Evolutionary conservation across 2,113 vertebrate genomes (phyloP).

Genomic region (Strix uralensis): DNA sequence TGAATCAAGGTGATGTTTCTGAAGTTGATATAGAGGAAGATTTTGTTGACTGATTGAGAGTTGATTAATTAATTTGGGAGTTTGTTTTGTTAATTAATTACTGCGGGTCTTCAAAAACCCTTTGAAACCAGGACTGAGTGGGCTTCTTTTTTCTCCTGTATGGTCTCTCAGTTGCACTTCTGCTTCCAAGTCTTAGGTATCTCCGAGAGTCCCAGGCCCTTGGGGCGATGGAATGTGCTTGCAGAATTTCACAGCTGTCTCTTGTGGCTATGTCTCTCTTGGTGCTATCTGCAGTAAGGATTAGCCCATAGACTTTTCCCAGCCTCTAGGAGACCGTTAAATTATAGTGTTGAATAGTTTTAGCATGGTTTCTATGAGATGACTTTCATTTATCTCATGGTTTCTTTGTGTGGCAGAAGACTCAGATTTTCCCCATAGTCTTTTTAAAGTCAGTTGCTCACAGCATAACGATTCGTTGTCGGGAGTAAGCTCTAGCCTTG

Average conservation of each 20-base stretch:
- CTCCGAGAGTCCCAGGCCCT: background rate
- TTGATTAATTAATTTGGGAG: background rate
- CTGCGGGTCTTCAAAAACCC: background rate
- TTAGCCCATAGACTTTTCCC: background rate
- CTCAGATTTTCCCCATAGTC: background rate
- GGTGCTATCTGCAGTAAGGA: background rate
- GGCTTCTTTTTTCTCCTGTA: background rate
- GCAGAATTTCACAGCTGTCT: background rate
- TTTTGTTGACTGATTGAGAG: background rate
- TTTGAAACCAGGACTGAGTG: background rate
- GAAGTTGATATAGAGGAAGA: background rate
- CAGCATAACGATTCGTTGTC: background rate
- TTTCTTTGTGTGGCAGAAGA: background rate
- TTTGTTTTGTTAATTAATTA: background rate
- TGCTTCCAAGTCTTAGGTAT: background rate
- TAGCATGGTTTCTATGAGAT: background rate
- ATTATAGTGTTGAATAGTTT: background rate
- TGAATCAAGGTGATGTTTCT: background rate
- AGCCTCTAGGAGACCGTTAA: background rate
- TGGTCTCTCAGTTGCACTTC: background rate
- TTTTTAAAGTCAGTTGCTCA: constrained; percentile 1
- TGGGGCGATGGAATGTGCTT: background rate
- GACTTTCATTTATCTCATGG: background rate
- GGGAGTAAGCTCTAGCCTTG: background rate
- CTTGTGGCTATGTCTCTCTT: background rate